phyloP scores from a whole-genome alignment of 2,797 vertebrate genomes.

The Mormyrus proboscirostris region DNA sequence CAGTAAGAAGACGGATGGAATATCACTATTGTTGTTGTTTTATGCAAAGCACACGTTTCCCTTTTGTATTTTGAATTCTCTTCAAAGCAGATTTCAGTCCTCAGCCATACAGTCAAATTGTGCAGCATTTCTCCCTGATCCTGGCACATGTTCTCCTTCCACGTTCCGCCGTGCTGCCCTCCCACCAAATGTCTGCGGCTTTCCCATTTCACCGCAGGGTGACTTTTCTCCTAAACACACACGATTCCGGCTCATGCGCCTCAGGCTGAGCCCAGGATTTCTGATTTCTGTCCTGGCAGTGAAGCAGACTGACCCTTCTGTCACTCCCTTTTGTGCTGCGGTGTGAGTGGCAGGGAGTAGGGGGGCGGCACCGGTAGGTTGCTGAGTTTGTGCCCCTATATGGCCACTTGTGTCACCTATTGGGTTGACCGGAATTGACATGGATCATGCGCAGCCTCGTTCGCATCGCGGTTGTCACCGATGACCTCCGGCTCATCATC shows the following conservation, averaged over 20 bases:
- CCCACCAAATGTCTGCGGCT: background rate
- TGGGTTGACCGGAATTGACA: background rate
- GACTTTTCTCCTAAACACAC: background rate
- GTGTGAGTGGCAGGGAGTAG: background rate
- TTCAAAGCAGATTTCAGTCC: background rate
- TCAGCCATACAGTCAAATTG: background rate
- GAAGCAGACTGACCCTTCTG: background rate
- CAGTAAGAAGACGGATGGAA: background rate
- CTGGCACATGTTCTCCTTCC: background rate
- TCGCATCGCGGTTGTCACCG: background rate
- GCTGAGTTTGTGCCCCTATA: background rate
- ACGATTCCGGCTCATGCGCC: background rate
- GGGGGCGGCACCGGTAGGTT: background rate
- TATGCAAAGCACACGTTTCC: background rate
- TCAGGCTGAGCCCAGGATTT: background rate
- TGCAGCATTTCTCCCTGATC: background rate
- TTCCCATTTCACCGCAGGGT: background rate
- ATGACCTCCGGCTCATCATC: background rate
- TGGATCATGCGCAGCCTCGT: background rate
- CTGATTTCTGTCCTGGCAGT: background rate
- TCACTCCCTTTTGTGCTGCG: background rate
- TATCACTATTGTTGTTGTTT: conserved; percentile 17
- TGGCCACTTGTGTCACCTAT: background rate
- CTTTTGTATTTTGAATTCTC: background rate
- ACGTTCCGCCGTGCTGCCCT: background rate